Evolutionary conservation across 2,888 invertebrate genomes (phyloP), one percentile per base, ranked within the genome.

Genomic region (Aphidoletes aphidimyza): DNA sequence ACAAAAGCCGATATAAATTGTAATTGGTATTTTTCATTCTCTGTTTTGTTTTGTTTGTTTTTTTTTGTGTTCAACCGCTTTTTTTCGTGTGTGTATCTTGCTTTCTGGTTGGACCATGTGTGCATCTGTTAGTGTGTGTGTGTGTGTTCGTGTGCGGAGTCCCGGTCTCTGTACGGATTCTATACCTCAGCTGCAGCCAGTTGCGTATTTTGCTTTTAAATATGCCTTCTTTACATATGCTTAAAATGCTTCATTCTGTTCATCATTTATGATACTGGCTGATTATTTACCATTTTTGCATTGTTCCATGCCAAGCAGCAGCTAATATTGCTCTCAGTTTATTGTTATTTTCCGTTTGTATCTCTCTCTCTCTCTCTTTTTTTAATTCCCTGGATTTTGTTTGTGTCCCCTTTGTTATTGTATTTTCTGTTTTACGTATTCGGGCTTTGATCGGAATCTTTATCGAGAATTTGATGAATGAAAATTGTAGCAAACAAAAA

Each of bases 21-120:
- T 69, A 69, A 69, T 69, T 69, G 69, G 69, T 69, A 69, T 69
- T 69, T 69, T 69, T 69, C 69, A 69, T 69, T 69, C 69, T 26
- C 11, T 54, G n/a, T 54, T 54, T 26, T 26, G 26, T 19, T 22
- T 26, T 54, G 5, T 54, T n/a, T 22, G 0, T 54, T 54, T 26
- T n/a, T 26, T 47, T 26, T 3, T 54, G 5, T 26, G 26, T 26
- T 26, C 22, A 6, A n/a, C 22, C 54, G 3, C 22, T 54, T 47
- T 47, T 47, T 47, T 47, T 47, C 22, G 22, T 54, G 22, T 54
- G n/a, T 54, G 22, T 26, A 54, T 22, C 54, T 26, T 26, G 26
- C 54, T 3, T 22, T 26, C 14, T 54, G 54, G 22, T 54, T 54
- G 22, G 54, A 26, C 26, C 22, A 8, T 26, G n/a, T 5, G 54